A percentile compares a stretch with the other conserved stretches of the same genome.
Evolutionary conservation across 2,888 invertebrate genomes (phyloP).

Genomic region (Macrophya alboannulata): DNA sequence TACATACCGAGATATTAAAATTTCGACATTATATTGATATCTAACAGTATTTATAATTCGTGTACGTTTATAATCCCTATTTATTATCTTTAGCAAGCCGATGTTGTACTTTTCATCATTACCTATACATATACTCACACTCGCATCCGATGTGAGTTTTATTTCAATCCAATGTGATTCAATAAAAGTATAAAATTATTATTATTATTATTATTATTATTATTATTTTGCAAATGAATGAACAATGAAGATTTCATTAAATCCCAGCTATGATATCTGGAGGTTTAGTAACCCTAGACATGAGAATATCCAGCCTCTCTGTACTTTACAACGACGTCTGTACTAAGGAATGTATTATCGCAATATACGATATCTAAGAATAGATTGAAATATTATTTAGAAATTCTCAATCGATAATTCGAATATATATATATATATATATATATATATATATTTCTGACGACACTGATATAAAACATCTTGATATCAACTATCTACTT

Average conservation of each 20-base stretch:
- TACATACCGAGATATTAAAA: neutral
- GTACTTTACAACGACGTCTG: neutral
- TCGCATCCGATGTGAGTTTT: neutral
- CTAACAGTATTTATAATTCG: neutral
- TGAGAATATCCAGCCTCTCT: neutral
- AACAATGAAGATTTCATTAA: neutral
- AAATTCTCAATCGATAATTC: neutral
- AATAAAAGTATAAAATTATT: slow-evolving; percentile 35
- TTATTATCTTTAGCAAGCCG: neutral
- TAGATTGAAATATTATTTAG: neutral
- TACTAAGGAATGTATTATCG: slow-evolving; percentile 9
- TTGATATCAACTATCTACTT: neutral
- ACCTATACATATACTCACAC: neutral
- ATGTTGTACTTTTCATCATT: neutral
- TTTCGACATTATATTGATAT: neutral
- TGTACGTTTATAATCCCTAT: neutral
- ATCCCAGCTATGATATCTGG: neutral
- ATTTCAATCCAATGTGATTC: neutral
- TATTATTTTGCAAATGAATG: neutral
- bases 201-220: too few species aligned
- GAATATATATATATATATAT: too few species aligned
- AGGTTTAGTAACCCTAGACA: neutral
- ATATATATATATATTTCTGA: neutral
- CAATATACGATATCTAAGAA: neutral
- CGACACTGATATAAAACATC: neutral